Conservation (phyloP, 2,888 invertebrate species). For the Phaonia tiefii region DNA sequence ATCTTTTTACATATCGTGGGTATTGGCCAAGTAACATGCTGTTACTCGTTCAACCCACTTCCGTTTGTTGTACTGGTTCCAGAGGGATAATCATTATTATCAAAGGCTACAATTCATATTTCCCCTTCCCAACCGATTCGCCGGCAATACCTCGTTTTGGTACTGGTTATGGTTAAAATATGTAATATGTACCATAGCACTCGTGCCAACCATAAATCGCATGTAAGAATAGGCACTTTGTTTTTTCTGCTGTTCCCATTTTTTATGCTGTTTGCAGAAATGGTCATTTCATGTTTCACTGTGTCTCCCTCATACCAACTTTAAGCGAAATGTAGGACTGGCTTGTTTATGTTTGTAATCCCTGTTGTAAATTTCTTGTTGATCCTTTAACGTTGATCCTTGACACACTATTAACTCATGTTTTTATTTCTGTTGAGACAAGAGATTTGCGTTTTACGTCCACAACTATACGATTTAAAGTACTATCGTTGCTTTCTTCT, state of each 20-base stretch:
- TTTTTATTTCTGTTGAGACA: slow-evolving; percentile 79
- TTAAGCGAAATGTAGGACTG: background rate
- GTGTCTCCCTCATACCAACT: background rate
- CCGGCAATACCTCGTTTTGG: slow-evolving; percentile 36
- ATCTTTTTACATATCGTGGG: slow-evolving; percentile 5
- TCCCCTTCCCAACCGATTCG: background rate
- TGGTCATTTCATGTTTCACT: slow-evolving; percentile 45
- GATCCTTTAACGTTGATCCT: slow-evolving; percentile 74
- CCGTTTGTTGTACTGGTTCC: slow-evolving; percentile 54
- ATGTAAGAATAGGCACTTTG: slow-evolving; percentile 12
- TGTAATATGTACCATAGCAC: slow-evolving; percentile 35
- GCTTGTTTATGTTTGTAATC: slow-evolving; percentile 73
- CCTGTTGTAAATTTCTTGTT: slow-evolving; percentile 77
- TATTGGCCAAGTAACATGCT: slow-evolving; percentile 21
- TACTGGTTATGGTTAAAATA: slow-evolving; percentile 9
- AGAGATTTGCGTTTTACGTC: slow-evolving; percentile 74
- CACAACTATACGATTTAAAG: background rate
- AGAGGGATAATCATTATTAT: slow-evolving; percentile 57
- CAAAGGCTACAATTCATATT: slow-evolving; percentile 17
- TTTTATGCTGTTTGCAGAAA: slow-evolving; percentile 31
- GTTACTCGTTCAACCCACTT: slow-evolving; percentile 66
- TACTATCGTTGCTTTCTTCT: background rate
- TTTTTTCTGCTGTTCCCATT: slow-evolving; percentile 31
- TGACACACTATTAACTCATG: slow-evolving; percentile 76
- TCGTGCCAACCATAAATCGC: slow-evolving; percentile 48